Conservation (phyloP, 2,113 vertebrate genomes). For the Hydrolagus affinis region DNA sequence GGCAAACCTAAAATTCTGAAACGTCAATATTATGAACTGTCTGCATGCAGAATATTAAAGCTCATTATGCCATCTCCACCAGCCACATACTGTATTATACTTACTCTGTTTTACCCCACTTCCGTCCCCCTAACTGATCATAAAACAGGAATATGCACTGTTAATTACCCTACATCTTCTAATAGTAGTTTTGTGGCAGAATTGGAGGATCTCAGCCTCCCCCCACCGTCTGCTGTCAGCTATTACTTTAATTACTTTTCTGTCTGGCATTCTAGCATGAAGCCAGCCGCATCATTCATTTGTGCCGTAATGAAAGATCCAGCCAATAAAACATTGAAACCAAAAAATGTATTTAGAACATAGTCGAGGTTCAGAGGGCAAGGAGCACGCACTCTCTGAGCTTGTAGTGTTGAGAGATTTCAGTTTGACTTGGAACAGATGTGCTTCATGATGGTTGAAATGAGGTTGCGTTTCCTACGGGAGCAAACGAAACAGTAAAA, state of each 20-base stretch:
- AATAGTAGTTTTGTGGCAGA: background rate
- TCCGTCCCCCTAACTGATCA: background rate
- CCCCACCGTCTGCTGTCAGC: no score
- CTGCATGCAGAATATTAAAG: background rate
- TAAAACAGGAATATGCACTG: background rate
- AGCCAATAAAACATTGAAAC: background rate
- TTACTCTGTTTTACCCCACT: background rate
- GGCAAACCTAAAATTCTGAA: no score
- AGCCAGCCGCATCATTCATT: background rate
- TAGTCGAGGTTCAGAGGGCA: background rate
- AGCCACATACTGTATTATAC: background rate
- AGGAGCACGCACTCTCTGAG: background rate
- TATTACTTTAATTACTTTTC: background rate
- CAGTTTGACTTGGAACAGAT: slow-evolving; percentile 11
- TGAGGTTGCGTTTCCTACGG: background rate
- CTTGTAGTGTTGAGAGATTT: background rate
- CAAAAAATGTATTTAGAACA: no score
- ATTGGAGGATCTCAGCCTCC: background rate
- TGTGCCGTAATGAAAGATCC: background rate
- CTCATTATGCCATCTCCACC: background rate
- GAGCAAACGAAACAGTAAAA: slow-evolving; percentile 8
- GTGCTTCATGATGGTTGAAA: background rate
- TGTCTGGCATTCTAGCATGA: background rate
- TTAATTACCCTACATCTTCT: background rate
- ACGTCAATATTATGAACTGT: background rate